These are phyloP conservation scores for Macropis europaea DNA, from an alignment of 2,888 invertebrate species.

Conservation along the genomic window DNA sequence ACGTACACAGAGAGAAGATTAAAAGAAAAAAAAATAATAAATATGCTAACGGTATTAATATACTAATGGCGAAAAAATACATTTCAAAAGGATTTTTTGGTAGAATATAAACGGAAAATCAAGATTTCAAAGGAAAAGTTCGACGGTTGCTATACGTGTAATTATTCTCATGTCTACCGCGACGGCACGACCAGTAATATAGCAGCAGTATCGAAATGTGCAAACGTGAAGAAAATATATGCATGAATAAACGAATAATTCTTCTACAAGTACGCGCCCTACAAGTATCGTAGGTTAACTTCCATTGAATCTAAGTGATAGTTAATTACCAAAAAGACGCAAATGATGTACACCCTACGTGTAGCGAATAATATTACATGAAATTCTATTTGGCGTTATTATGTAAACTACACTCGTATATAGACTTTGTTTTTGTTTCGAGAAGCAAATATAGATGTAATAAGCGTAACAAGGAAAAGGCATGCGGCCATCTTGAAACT, in stretches of 20 bases:
- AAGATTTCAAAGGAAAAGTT: not conserved
- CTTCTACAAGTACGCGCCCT: constrained; percentile 40
- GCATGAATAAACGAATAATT: constrained; percentile 29
- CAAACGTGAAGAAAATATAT: constrained; percentile 3
- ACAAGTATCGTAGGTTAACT: constrained; percentile 33
- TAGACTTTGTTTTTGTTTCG: constrained; percentile 63
- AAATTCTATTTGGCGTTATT: constrained; percentile 68
- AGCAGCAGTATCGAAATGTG: not conserved
- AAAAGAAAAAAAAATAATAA: not conserved
- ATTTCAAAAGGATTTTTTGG: not conserved
- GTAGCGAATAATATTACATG: constrained; percentile 47
- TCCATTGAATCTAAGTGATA: constrained; percentile 38
- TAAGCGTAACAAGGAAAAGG: constrained; percentile 31
- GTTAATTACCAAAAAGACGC: not conserved
- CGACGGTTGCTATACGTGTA: not conserved
- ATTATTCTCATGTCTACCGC: not conserved
- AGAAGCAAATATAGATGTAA: constrained; percentile 54
- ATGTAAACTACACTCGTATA: constrained; percentile 59
- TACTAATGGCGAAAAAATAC: not conserved
- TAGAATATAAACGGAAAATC: constrained; percentile 2
- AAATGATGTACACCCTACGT: constrained; percentile 24
- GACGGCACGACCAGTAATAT: not conserved
- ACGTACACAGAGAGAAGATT: not conserved
- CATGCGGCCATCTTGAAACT: constrained; percentile 70
- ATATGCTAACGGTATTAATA: not conserved